Base-by-base conservation (phyloP, 2,888 invertebrate species). In the Trichacis sp. region DNA sequence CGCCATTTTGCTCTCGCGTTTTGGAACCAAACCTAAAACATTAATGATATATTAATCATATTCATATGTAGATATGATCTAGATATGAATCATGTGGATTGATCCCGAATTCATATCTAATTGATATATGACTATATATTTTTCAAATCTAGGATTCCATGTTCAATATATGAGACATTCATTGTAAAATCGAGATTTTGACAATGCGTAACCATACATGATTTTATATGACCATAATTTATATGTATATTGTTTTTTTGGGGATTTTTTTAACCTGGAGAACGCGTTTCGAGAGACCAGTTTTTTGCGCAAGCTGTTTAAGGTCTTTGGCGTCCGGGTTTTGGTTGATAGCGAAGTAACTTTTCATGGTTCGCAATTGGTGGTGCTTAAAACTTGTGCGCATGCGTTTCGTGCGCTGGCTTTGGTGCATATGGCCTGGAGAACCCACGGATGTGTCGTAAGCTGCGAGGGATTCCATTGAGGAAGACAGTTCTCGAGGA, bases 1-100 rank as follows among this genome's bases (percentile, higher is more conserved):
- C 99, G 91, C 94, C 97, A 98, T 87, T 99, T 99, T 33, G 98
- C 99, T 51, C 98, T 88, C 0, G 98, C 98, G 84, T 99, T 99
- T 89, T 99, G 98, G 85, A 98, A 98, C 98, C 98, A 98, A 1
- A 98, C 98, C 97, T 98, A n/a, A n/a, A n/a, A n/a, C n/a, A n/a
- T n/a, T n/a, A n/a, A n/a, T n/a, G n/a, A n/a, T n/a, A n/a, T n/a
- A n/a, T n/a, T n/a, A n/a, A n/a, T n/a, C n/a, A n/a, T n/a, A n/a
- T n/a, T n/a, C n/a, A n/a, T n/a, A n/a, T n/a, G n/a, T n/a, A n/a
- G n/a, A n/a, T n/a, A n/a, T n/a, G n/a, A n/a, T n/a, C n/a, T n/a
- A n/a, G n/a, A n/a, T n/a, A n/a, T n/a, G n/a, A n/a, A n/a, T n/a
- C n/a, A n/a, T n/a, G n/a, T n/a, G n/a, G n/a, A n/a, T n/a, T n/a